These are phyloP conservation scores for Phainopepla nitens DNA, from an alignment of 2,113 vertebrate genomes.

Conservation along the genomic window DNA sequence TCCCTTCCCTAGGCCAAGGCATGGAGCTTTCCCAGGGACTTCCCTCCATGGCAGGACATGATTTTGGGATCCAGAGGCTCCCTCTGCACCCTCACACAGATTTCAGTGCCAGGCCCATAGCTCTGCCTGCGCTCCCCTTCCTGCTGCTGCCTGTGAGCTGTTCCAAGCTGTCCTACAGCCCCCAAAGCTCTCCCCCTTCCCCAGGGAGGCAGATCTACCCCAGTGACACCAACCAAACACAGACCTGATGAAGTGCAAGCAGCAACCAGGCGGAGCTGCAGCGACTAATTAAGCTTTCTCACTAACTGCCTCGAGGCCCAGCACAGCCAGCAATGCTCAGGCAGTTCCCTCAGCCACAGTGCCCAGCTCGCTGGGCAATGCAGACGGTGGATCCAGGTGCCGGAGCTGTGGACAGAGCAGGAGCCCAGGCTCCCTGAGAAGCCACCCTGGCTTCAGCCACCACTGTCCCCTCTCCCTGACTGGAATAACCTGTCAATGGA, in stretches of 20 bases:
- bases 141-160: not conserved
- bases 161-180: not conserved
- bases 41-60: accelerated
- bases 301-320: not conserved
- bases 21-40: not conserved
- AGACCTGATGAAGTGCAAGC: not conserved
- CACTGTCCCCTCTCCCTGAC: not conserved
- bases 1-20: not conserved
- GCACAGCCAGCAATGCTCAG: not conserved
- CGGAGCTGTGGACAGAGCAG: accelerated
- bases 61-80: not conserved
- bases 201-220: not conserved
- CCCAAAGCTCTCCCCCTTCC: not conserved
- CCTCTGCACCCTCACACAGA: not conserved
- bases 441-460: not conserved
- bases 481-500: not conserved
- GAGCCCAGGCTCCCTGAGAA: not conserved
- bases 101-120: not conserved
- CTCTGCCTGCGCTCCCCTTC: not conserved
- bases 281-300: not conserved
- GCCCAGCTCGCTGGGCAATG: not conserved
- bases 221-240: not conserved
- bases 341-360: accelerated
- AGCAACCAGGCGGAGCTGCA: not conserved
- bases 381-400: not conserved